phyloP scores from a whole-genome alignment of 2,888 invertebrate genomes.

The Coenonympha arcania region DNA sequence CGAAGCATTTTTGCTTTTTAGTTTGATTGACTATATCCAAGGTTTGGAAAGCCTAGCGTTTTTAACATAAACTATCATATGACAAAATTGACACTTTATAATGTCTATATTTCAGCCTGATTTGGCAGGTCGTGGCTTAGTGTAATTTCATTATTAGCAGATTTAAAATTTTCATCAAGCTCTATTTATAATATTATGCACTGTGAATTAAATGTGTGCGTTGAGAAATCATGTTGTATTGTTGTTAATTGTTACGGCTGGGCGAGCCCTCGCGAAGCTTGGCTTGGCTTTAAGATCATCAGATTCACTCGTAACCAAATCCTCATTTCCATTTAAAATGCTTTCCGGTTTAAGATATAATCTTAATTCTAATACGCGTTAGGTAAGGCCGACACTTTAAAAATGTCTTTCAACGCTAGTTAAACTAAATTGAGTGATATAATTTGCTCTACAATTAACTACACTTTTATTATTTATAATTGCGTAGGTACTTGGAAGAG shows the following conservation, averaged over 20 bases:
- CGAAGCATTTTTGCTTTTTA: too few species aligned
- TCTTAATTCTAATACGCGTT: constrained; percentile 5
- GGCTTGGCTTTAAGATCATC: neutral
- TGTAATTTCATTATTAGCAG: too few species aligned
- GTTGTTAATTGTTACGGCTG: neutral
- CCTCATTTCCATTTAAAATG: constrained; percentile 9
- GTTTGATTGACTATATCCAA: too few species aligned
- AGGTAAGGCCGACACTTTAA: neutral
- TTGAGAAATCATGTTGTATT: neutral
- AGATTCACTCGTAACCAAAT: constrained; percentile 3
- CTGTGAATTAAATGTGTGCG: neutral
- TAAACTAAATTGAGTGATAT: neutral
- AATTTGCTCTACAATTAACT: too few species aligned
- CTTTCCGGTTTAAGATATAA: constrained; percentile 6
- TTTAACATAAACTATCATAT: too few species aligned
- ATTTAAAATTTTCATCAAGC: too few species aligned
- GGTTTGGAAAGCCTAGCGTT: too few species aligned
- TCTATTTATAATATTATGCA: neutral
- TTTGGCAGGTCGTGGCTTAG: too few species aligned
- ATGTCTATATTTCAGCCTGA: too few species aligned
- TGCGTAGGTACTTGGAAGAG: too few species aligned
- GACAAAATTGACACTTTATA: too few species aligned
- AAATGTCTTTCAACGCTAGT: neutral
- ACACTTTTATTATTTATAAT: too few species aligned
- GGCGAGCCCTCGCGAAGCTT: neutral